Percentiles rank a stretch among this genome's conserved stretches.
Conservation (phyloP, 2,113 vertebrate genomes). For the Cyanoderma ruficeps region DNA sequence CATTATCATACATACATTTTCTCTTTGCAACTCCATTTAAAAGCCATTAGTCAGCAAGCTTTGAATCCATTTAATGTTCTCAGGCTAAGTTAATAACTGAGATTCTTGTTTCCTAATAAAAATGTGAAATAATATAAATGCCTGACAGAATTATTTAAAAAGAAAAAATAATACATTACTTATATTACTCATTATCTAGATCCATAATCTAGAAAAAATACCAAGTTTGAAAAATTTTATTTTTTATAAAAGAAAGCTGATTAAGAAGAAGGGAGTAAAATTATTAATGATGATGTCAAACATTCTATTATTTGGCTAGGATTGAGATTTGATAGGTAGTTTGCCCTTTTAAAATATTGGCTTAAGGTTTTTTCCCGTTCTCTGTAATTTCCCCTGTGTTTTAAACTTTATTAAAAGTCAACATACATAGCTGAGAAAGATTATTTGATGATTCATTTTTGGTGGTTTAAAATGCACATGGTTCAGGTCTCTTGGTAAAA, state of each 20-base stretch:
- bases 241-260: not conserved
- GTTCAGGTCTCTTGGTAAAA: not conserved
- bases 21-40: not conserved
- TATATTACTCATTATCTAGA: not conserved
- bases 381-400: constrained; percentile 26
- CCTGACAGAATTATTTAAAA: not conserved
- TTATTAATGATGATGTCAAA: constrained; percentile 9
- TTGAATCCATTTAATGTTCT: not conserved
- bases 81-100: not conserved
- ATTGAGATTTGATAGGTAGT: not conserved
- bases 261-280: not conserved
- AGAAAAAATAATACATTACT: not conserved
- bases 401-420: constrained; percentile 25
- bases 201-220: not conserved
- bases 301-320: not conserved
- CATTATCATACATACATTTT: not conserved
- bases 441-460: not conserved
- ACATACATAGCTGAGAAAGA: not conserved
- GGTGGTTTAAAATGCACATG: not conserved
- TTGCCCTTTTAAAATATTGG: constrained; percentile 18
- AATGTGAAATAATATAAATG: not conserved
- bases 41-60: not conserved
- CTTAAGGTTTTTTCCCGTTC: not conserved
- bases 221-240: not conserved
- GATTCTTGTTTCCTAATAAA: not conserved